phyloP scores from a whole-genome alignment of 2,888 invertebrate genomes.

The Ethmia dodecea region DNA sequence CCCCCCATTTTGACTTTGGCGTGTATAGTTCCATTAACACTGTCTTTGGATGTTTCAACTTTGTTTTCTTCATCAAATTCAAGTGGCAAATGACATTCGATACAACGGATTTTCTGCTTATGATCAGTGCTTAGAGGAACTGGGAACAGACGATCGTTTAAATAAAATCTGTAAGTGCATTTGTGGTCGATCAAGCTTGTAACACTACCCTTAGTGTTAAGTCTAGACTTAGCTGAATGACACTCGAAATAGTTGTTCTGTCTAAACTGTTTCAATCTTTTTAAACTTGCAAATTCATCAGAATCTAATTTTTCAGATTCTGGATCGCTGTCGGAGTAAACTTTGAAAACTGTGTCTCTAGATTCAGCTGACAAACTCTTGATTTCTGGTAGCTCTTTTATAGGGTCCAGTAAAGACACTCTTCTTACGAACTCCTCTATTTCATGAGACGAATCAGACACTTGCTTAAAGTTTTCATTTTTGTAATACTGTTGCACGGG shows the following conservation, averaged over 20 bases:
- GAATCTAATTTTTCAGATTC: conserved; percentile 32
- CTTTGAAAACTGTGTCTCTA: background rate
- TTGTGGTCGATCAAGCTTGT: conserved; percentile 50
- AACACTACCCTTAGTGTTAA: conserved; percentile 33
- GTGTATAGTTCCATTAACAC: conserved; percentile 60
- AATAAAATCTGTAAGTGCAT: conserved; percentile 73
- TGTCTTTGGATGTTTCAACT: conserved; percentile 9
- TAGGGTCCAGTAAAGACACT: conserved; percentile 38
- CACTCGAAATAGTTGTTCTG: conserved; percentile 79
- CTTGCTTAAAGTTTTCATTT: conserved; percentile 49
- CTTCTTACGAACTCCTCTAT: conserved; percentile 28
- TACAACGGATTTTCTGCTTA: conserved; percentile 63
- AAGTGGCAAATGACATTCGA: conserved; percentile 66
- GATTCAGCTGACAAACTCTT: background rate
- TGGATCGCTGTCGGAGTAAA: background rate
- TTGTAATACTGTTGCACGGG: conserved; percentile 49
- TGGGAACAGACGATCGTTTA: conserved; percentile 77
- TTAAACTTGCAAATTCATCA: background rate
- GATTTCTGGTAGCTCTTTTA: conserved; percentile 45
- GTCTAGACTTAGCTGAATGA: conserved; percentile 67
- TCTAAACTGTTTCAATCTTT: conserved; percentile 66
- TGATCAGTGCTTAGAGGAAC: conserved; percentile 65
- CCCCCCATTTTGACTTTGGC: conserved; percentile 52
- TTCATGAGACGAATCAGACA: conserved; percentile 39
- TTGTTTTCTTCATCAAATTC: conserved; percentile 25